phyloP scores from a whole-genome alignment of 2,113 vertebrate genomes.

The Elephantulus edwardii region DNA sequence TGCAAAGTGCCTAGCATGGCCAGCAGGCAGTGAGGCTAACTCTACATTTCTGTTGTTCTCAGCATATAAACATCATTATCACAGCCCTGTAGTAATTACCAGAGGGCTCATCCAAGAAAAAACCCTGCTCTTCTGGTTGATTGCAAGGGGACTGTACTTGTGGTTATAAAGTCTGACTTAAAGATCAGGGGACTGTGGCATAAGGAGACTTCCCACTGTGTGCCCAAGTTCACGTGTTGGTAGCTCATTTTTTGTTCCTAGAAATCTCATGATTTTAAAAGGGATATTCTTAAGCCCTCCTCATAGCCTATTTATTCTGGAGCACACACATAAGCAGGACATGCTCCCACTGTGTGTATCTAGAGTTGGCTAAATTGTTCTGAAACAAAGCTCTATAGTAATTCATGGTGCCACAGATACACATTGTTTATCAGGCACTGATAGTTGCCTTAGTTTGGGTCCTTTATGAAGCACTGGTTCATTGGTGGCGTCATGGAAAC shows the following conservation, averaged over 20 bases:
- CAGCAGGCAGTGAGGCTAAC: background rate
- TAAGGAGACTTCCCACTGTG: slow-evolving; percentile 3
- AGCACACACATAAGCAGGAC: background rate
- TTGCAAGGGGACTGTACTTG: slow-evolving; percentile 3
- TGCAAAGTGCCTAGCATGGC: background rate
- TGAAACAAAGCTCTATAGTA: background rate
- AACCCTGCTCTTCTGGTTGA: background rate
- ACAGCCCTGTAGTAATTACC: background rate
- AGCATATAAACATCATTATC: background rate
- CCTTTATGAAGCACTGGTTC: background rate
- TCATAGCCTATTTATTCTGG: background rate
- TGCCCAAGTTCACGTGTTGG: background rate
- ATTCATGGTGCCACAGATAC: background rate
- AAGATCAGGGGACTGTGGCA: background rate
- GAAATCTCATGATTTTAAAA: slow-evolving; percentile 24
- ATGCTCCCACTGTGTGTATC: background rate
- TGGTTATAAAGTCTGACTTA: background rate
- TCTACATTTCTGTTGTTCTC: background rate
- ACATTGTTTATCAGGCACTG: background rate
- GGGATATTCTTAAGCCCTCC: background rate
- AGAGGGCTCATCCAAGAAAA: background rate
- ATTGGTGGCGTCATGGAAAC: background rate
- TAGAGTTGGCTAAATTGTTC: slow-evolving; percentile 23
- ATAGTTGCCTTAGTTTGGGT: background rate
- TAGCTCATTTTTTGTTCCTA: slow-evolving; percentile 13